These are phyloP conservation scores for Callipepla squamata DNA, from an alignment of 2,113 vertebrate genomes.

Conservation along the genomic window DNA sequence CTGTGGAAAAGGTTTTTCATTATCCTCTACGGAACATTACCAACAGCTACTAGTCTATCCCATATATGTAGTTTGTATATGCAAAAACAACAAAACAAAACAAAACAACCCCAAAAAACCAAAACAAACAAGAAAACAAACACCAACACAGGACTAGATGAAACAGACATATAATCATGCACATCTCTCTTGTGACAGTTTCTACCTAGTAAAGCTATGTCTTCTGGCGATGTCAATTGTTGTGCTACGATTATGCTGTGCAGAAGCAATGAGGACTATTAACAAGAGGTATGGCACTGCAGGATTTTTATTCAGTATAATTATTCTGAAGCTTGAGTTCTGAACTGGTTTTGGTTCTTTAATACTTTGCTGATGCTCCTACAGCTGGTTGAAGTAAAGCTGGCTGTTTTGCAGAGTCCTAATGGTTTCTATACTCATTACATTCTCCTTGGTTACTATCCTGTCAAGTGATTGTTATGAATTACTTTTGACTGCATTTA, in stretches of 20 bases:
- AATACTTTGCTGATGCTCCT: background rate
- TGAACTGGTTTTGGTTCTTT: background rate
- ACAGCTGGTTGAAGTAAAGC: background rate
- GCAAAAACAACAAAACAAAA: background rate
- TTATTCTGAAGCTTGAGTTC: background rate
- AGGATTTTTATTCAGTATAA: background rate
- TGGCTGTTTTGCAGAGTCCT: background rate
- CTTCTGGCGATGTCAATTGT: background rate
- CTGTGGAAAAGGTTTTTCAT: background rate
- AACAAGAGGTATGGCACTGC: background rate
- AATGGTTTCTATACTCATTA: background rate
- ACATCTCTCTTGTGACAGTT: background rate
- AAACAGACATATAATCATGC: background rate
- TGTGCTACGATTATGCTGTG: background rate
- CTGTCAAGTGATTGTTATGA: background rate
- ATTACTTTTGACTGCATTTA: conserved; percentile 3
- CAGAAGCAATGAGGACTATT: background rate
- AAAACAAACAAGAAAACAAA: background rate
- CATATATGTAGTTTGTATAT: conserved; percentile 9
- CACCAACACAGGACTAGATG: background rate
- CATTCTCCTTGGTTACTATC: background rate
- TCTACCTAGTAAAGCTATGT: background rate
- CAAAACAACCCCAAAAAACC: too few species aligned
- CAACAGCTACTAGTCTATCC: background rate
- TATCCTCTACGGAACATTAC: background rate